Evolutionary conservation across 2,888 invertebrate species (phyloP).

Genomic region (Gymnosoma rotundatum): DNA sequence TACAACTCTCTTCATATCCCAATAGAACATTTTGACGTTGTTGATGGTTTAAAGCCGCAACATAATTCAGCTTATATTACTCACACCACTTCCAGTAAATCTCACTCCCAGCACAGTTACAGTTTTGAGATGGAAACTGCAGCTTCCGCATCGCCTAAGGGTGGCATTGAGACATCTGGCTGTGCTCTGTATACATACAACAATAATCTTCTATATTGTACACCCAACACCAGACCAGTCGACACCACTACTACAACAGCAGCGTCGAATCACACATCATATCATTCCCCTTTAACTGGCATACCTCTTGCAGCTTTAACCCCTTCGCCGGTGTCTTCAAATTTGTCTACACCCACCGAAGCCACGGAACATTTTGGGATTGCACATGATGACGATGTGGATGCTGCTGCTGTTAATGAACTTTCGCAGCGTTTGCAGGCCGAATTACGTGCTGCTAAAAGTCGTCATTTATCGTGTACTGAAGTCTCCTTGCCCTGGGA

Average conservation of each 20-base stretch:
- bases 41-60: slow-evolving; percentile 68
- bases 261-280: slow-evolving; percentile 39
- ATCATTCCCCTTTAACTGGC: slow-evolving; percentile 40
- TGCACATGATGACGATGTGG: slow-evolving; percentile 74
- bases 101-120: slow-evolving; percentile 42
- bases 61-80: slow-evolving; percentile 47
- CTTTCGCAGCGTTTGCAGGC: slow-evolving; percentile 90
- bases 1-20: slow-evolving; percentile 49
- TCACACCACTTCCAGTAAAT: slow-evolving; percentile 64
- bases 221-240: slow-evolving; percentile 47
- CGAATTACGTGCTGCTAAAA: slow-evolving; percentile 91
- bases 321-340: slow-evolving; percentile 62
- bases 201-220: slow-evolving; percentile 70
- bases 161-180: slow-evolving; percentile 50
- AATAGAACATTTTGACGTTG: slow-evolving; percentile 70
- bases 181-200: slow-evolving; percentile 66
- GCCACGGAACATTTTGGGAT: slow-evolving; percentile 70
- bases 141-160: slow-evolving; percentile 54
- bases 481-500: slow-evolving; percentile 93
- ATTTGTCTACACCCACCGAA: slow-evolving; percentile 68
- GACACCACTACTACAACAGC: slow-evolving; percentile 19
- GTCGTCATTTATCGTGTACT: slow-evolving; percentile 89
- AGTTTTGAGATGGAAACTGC: slow-evolving; percentile 72
- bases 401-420: slow-evolving; percentile 82
- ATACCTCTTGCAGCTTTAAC: slow-evolving; percentile 43